Evolutionary conservation across 2,797 vertebrate genomes (phyloP), one percentile per base, ranked within the genome.

Genomic region (Arrhamphus sclerolepis): DNA sequence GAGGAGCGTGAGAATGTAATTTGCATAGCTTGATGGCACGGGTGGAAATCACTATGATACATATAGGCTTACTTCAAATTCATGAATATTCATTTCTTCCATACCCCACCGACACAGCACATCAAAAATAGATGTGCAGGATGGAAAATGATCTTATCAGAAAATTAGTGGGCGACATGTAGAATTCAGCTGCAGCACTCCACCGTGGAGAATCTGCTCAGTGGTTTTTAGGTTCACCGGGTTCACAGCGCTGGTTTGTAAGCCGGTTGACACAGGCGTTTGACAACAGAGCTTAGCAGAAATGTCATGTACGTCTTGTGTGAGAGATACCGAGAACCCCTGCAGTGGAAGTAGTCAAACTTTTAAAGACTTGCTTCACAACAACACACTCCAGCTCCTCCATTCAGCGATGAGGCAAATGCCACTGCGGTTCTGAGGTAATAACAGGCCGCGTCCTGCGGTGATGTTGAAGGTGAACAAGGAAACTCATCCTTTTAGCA

Each of bases 71-170:
- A 67, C 72, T 53, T 64, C 75, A 31, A 52, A 52, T 51, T 69
- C 70, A 86, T 89, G 83, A 86, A 91, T 91, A 88, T 88, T 87
- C 74, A 89, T 87, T 46, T 66, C 10, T 77, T 70, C 63, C 19
- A 38, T 17, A 17, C 9, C 21, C 75, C 75, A 75, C 65, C 73
- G 80, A 75, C 70, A 75, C 70, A 73, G 52, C 57, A 47, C 75
- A 85, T 83, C 66, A 76, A 80, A 87, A 84, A 78, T 77, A 82
- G 59, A 89, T 72, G 77, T 57, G 63, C 53, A n/a, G 53, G 22
- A 22, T 34, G 41, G 76, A 80, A 65, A 82, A 74, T 9, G 59
- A 88, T 87, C 60, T 80, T 75, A 83, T 89, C 83, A 74, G 77
- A 66, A 75, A 84, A 85, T 74, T 72, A 78, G 63, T 34, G 63